Base-by-base conservation (phyloP, 2,888 invertebrate genomes). In the Heliconius cydno region DNA sequence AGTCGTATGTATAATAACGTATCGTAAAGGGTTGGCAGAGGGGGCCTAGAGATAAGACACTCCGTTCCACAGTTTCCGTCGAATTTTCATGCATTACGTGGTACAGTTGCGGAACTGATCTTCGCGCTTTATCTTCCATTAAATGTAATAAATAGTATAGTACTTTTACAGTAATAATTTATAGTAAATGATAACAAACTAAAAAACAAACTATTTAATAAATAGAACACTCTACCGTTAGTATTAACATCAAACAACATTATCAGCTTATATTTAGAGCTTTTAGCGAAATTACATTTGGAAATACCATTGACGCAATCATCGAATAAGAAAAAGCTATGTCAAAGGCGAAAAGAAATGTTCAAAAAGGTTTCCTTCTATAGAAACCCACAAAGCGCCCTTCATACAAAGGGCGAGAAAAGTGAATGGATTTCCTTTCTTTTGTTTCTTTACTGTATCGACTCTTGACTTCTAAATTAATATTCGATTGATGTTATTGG, bases 371-470 rank as follows among this genome's bases (percentile, higher is more conserved):
- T 88, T 88, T 86, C 82, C 83, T 82, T 83, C 83, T 83, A 82
- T 80, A 83, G 83, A 79, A 84, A 83, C 79, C 84, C 85, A 84
- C 85, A 88, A 89, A 91, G 88, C 86, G 84, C 86, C 85, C 85
- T 85, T 78, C 76, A 81, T 85, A 89, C 88, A 90, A 92, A 92
- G 88, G 87, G 83, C 84, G 81, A 79, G 82, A 77, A 79, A 79
- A 84, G 83, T 87, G 85, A 86, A 87, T 86, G 83, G 85, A 84
- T 86, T 86, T 85, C 84, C 85, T 82, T 82, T 81, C 86, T 85
- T 90, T 92, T 91, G 91, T 92, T 91, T 90, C 90, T 86, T 84
- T 86, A 86, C 86, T 87, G 86, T 87, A 87, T 86, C 83, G 85
- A 84, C 82, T 83, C 86, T 89, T 85, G 86, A 87, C 83, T 87